These are phyloP conservation scores for Muricea muricata DNA, from an alignment of 92 coral and sea anemone species.

Conservation along the genomic window DNA sequence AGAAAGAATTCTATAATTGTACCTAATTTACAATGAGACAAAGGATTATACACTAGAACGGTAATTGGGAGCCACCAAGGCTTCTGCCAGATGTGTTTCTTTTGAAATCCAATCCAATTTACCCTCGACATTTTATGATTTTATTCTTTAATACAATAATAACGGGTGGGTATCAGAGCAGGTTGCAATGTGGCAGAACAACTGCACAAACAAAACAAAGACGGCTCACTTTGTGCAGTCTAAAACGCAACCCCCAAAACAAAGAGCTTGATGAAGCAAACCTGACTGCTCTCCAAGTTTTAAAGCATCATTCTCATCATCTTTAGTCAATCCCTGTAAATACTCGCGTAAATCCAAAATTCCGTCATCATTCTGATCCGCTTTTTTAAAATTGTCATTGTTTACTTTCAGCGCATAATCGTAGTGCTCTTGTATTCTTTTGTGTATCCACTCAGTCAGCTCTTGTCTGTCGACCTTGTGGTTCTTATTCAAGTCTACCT, in stretches of 20 bases:
- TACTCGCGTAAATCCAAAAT: slow-evolving; percentile 76
- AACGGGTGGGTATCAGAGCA: too few species aligned
- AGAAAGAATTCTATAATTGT: too few species aligned
- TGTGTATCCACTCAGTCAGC: slow-evolving; percentile 84
- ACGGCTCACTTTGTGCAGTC: not conserved
- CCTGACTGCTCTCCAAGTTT: slow-evolving; percentile 24
- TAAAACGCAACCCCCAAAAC: not conserved
- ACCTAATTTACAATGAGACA: too few species aligned
- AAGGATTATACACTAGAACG: too few species aligned
- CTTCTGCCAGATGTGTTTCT: too few species aligned
- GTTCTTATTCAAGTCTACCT: slow-evolving; percentile 84
- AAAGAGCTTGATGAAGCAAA: not conserved
- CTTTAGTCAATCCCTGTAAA: slow-evolving; percentile 68
- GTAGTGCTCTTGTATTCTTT: slow-evolving; percentile 83
- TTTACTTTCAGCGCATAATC: slow-evolving; percentile 76
- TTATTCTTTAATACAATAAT: too few species aligned
- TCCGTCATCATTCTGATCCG: slow-evolving; percentile 72
- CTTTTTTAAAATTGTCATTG: slow-evolving; percentile 68
- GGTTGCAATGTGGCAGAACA: too few species aligned
- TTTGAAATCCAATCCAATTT: too few species aligned
- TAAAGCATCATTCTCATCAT: slow-evolving; percentile 45
- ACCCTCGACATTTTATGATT: too few species aligned
- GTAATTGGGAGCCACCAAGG: too few species aligned
- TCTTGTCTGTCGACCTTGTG: slow-evolving; percentile 86
- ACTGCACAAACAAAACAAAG: not conserved